Percentiles rank a stretch among this genome's conserved stretches.
Evolutionary conservation across 2,888 invertebrate species (phyloP).

Genomic region (Tubulanus polymorphus): DNA sequence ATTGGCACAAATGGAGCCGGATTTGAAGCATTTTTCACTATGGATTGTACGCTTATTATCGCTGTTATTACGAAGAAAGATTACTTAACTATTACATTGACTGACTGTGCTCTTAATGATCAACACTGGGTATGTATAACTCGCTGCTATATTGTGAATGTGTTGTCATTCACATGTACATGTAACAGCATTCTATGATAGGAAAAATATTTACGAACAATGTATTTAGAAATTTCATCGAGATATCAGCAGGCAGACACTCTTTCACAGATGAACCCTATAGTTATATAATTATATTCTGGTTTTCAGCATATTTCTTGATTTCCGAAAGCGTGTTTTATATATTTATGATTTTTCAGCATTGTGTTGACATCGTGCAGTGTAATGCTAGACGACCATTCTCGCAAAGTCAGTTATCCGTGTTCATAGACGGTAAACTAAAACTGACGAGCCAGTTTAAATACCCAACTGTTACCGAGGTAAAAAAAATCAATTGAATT

Average conservation of each 20-base stretch:
- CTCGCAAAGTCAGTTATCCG: conserved; percentile 60
- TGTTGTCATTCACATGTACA: too few relatives aligned
- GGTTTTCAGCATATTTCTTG: too few relatives aligned
- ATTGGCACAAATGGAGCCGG: conserved; percentile 58
- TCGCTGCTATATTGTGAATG: too few relatives aligned
- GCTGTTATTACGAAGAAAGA: conserved; percentile 61
- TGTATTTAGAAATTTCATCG: too few relatives aligned
- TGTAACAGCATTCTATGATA: too few relatives aligned
- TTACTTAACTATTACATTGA: conserved; percentile 58
- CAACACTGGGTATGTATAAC: conserved; percentile 57
- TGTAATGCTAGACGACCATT: conserved; percentile 58
- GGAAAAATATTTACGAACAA: too few relatives aligned
- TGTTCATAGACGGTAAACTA: conserved; percentile 61
- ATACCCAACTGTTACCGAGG: conserved; percentile 60
- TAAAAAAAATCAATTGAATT: too few relatives aligned
- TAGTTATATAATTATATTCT: too few relatives aligned
- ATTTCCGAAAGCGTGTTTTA: neutral
- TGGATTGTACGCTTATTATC: conserved; percentile 59
- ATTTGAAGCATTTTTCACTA: conserved; percentile 62
- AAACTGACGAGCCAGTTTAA: conserved; percentile 59
- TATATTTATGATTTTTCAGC: too few relatives aligned
- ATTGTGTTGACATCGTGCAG: conserved; percentile 59
- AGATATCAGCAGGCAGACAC: too few relatives aligned
- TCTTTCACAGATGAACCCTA: too few relatives aligned
- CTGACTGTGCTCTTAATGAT: conserved; percentile 53